phyloP scores from a whole-genome alignment of 1,140 invertebrate genomes.

The Dufourea novaeangliae region DNA sequence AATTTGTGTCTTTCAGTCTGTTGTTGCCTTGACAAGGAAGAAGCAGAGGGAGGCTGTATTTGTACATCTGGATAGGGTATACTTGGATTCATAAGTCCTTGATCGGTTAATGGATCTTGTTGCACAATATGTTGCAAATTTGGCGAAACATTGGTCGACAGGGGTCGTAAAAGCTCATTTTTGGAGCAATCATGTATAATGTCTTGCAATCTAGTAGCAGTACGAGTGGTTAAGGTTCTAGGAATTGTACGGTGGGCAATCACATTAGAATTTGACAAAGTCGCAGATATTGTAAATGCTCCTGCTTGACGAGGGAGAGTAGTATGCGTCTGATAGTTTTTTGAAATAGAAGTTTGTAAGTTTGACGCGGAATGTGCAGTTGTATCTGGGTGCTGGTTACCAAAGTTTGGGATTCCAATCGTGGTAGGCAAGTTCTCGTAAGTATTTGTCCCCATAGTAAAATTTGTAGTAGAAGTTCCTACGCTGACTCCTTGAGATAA shows the following conservation, averaged over 20 bases:
- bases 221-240: slow-evolving; percentile 67
- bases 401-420: slow-evolving; percentile 44
- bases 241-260: slow-evolving; percentile 81
- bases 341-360: slow-evolving; percentile 55
- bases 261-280: slow-evolving; percentile 72
- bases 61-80: slow-evolving; percentile 55
- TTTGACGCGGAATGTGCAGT: slow-evolving; percentile 53
- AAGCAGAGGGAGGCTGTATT: slow-evolving; percentile 18
- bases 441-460: slow-evolving; percentile 72
- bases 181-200: slow-evolving; percentile 46
- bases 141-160: slow-evolving; percentile 54
- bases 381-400: slow-evolving; percentile 39
- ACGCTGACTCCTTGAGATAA: slow-evolving; percentile 60
- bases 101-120: slow-evolving; percentile 58
- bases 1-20: slow-evolving; percentile 33
- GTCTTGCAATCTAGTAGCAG: slow-evolving; percentile 41
- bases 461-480: slow-evolving; percentile 73
- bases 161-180: slow-evolving; percentile 55
- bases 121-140: slow-evolving; percentile 59
- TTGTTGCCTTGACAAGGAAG: slow-evolving; percentile 33
- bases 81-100: slow-evolving; percentile 30
- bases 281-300: slow-evolving; percentile 79
- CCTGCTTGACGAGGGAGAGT: slow-evolving; percentile 72
- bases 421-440: slow-evolving; percentile 77
- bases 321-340: slow-evolving; percentile 76